Conservation (phyloP, 2,888 invertebrate genomes). For the Drosophila pegasa region DNA sequence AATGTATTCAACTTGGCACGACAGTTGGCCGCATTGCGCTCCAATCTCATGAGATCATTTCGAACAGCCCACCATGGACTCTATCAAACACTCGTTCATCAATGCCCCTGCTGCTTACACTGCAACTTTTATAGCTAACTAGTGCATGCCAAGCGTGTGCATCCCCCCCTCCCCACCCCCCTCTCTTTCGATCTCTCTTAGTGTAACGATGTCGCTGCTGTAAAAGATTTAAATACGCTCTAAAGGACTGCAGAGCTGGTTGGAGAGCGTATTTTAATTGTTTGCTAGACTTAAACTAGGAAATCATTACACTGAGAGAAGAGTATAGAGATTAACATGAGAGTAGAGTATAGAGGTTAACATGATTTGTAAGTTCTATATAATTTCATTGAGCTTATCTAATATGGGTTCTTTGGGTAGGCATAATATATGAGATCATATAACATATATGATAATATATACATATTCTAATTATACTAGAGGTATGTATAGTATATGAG, state of each 20-base stretch:
- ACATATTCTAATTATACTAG: too few relatives aligned
- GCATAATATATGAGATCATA: neutral
- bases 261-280: neutral
- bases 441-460: neutral
- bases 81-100: slow-evolving; percentile 20
- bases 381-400: neutral
- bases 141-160: neutral
- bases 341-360: too few relatives aligned
- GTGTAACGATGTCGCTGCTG: slow-evolving; percentile 6
- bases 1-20: slow-evolving; percentile 44
- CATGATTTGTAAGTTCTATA: too few relatives aligned
- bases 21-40: slow-evolving; percentile 40
- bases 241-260: neutral
- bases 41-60: slow-evolving; percentile 51
- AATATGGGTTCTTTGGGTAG: neutral
- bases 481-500: too few relatives aligned
- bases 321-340: too few relatives aligned
- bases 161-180: too few relatives aligned
- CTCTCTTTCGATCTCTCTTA: slow-evolving; percentile 8
- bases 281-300: neutral
- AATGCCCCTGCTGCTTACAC: slow-evolving; percentile 16
- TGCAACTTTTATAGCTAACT: neutral
- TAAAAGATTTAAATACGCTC: neutral
- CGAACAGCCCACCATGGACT: slow-evolving; percentile 23
- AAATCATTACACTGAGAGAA: neutral